These are phyloP conservation scores for Diceros bicornis DNA, from an alignment of 2,797 vertebrate species.

Conservation along the genomic window DNA sequence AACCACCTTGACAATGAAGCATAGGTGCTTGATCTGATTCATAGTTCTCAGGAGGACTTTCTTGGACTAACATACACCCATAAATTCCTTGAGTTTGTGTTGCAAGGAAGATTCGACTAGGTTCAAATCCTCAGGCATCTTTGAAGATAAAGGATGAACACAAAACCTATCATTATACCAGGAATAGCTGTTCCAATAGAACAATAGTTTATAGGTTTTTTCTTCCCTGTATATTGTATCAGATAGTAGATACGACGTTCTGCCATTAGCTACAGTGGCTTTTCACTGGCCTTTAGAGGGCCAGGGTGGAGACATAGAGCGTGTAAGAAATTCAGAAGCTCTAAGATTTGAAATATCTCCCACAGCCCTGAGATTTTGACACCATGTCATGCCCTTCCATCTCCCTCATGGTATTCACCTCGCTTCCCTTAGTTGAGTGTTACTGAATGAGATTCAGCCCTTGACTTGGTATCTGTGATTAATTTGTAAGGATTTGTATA, in stretches of 20 bases:
- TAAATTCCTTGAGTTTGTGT: slow-evolving; percentile 54
- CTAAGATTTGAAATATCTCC: slow-evolving; percentile 11
- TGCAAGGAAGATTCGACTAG: slow-evolving; percentile 3
- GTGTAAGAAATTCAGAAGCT: slow-evolving; percentile 43
- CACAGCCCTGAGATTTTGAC: background rate
- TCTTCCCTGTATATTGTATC: background rate
- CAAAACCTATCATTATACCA: background rate
- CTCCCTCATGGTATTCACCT: background rate
- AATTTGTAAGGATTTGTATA: slow-evolving; percentile 64
- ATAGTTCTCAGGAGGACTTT: background rate
- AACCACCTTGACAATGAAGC: background rate
- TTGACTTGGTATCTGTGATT: slow-evolving; percentile 59
- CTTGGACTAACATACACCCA: background rate
- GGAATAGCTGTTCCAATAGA: background rate
- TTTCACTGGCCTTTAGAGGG: slow-evolving; percentile 12
- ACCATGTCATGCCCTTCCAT: background rate
- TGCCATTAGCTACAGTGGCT: background rate
- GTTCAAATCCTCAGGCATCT: background rate
- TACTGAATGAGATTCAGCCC: slow-evolving; percentile 32
- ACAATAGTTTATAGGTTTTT: background rate
- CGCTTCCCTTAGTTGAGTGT: background rate
- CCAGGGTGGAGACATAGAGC: background rate
- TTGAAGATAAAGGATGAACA: slow-evolving; percentile 3
- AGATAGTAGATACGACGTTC: background rate
- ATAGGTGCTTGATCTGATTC: background rate